Percentiles rank a stretch among this genome's conserved stretches.
phyloP scores from a whole-genome alignment of 1,140 invertebrate genomes.

The Zelostemma sp. region DNA sequence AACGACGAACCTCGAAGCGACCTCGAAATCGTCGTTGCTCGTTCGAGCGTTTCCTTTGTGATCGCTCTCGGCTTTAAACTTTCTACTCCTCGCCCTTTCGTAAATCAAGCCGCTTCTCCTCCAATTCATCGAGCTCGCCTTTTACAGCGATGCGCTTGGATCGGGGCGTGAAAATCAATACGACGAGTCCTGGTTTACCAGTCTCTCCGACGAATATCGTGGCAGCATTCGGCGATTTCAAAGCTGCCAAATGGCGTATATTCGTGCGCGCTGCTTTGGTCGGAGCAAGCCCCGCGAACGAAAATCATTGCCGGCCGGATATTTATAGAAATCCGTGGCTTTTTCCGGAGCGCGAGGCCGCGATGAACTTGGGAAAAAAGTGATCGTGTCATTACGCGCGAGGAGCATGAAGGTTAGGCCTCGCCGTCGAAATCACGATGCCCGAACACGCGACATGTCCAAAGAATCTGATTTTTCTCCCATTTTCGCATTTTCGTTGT shows the following conservation, averaged over 20 bases:
- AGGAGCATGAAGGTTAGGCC: slow-evolving; percentile 20
- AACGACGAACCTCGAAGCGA: slow-evolving; percentile 51
- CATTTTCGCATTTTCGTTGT: too few relatives aligned
- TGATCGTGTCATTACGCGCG: slow-evolving; percentile 13
- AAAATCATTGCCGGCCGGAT: slow-evolving; percentile 56
- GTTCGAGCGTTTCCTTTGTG: slow-evolving; percentile 34
- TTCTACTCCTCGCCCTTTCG: not conserved
- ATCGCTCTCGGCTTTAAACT: not conserved
- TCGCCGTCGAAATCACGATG: not conserved
- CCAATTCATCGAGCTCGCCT: not conserved
- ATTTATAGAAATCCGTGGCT: slow-evolving; percentile 65
- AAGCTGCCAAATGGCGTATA: not conserved
- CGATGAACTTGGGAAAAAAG: slow-evolving; percentile 35
- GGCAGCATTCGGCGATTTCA: slow-evolving; percentile 41
- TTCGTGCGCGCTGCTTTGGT: slow-evolving; percentile 11
- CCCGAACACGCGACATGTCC: too few relatives aligned
- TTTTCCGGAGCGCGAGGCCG: slow-evolving; percentile 43
- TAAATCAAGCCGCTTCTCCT: not conserved
- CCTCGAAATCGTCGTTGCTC: slow-evolving; percentile 50
- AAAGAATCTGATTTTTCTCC: too few relatives aligned
- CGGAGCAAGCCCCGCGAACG: slow-evolving; percentile 22
- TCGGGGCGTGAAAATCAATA: slow-evolving; percentile 69
- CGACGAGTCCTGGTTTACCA: slow-evolving; percentile 52
- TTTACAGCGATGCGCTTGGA: slow-evolving; percentile 43
- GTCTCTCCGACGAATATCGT: slow-evolving; percentile 51